Evolutionary conservation across 2,113 vertebrate species (phyloP).

Genomic region (Rhinoptilus africanus): DNA sequence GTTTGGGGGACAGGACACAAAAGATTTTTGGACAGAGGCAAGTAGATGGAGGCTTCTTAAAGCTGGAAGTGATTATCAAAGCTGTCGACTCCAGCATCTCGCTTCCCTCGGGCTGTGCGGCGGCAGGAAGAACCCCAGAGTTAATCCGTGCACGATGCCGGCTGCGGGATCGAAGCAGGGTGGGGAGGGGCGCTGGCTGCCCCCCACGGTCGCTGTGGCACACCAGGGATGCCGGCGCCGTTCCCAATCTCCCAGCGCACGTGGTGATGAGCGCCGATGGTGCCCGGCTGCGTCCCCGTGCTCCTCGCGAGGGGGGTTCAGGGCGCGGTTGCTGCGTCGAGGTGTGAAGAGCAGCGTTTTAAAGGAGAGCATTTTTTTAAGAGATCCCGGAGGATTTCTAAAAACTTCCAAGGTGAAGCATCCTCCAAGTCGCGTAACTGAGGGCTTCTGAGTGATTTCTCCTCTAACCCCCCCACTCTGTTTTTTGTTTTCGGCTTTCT

Average conservation of each 20-base stretch:
- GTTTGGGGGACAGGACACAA: too few relatives aligned
- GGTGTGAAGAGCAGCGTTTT: not conserved
- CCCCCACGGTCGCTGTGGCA: not conserved
- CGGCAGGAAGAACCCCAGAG: not conserved
- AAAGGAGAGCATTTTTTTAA: not conserved
- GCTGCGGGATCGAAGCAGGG: not conserved
- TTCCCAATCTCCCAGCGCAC: not conserved
- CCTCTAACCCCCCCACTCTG: not conserved
- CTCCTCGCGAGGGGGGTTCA: not conserved
- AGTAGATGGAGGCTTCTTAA: not conserved
- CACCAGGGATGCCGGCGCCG: not conserved
- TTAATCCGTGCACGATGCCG: rapidly evolving
- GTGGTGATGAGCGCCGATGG: rapidly evolving
- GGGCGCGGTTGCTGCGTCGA: rapidly evolving
- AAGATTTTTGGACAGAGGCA: rapidly evolving
- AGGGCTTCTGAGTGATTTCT: not conserved
- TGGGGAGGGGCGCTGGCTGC: not conserved
- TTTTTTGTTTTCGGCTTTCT: not conserved
- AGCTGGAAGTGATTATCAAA: not conserved
- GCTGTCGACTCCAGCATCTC: rapidly evolving
- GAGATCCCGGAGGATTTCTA: not conserved
- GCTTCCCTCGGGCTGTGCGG: rapidly evolving
- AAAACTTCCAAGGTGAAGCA: not conserved
- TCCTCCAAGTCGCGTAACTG: not conserved
- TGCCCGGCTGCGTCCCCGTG: not conserved